These are phyloP conservation scores for Globia sparganii DNA, from an alignment of 2,888 invertebrate genomes.

Conservation along the genomic window DNA sequence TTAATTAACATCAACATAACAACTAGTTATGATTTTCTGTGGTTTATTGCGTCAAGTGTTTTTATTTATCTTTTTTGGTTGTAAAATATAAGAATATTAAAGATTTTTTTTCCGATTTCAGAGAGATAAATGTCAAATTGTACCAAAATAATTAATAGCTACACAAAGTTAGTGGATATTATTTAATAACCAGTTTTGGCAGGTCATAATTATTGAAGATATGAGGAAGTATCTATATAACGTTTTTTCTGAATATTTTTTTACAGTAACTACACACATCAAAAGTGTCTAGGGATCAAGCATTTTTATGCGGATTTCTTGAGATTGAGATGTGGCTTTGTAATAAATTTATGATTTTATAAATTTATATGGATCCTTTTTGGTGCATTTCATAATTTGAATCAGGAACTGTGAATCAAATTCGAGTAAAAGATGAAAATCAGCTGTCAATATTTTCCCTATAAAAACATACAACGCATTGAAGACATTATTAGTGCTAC, in stretches of 20 bases:
- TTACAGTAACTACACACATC: not conserved
- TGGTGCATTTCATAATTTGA: too few relatives aligned
- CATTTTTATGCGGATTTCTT: too few relatives aligned
- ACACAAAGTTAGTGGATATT: not conserved
- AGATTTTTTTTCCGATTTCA: not conserved
- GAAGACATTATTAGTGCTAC: too few relatives aligned
- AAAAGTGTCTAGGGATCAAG: too few relatives aligned
- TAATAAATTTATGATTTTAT: too few relatives aligned
- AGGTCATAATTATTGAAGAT: not conserved
- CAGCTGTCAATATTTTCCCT: too few relatives aligned
- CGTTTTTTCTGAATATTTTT: not conserved
- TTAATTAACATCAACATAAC: not conserved
- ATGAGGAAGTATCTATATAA: not conserved
- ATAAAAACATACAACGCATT: too few relatives aligned
- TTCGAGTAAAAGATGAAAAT: too few relatives aligned
- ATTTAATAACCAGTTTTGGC: not conserved
- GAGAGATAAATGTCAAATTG: not conserved
- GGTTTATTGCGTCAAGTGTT: conserved; percentile 14
- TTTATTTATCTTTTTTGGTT: not conserved
- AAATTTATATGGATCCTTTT: too few relatives aligned
- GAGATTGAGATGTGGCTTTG: too few relatives aligned
- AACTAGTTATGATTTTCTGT: not conserved
- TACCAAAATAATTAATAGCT: not conserved
- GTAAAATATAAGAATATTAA: not conserved
- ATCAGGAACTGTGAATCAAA: too few relatives aligned